A percentile compares a stretch with the other conserved stretches of the same genome.
These are phyloP conservation scores for Albula goreensis DNA, from an alignment of 2,113 vertebrate genomes.

Conservation along the genomic window DNA sequence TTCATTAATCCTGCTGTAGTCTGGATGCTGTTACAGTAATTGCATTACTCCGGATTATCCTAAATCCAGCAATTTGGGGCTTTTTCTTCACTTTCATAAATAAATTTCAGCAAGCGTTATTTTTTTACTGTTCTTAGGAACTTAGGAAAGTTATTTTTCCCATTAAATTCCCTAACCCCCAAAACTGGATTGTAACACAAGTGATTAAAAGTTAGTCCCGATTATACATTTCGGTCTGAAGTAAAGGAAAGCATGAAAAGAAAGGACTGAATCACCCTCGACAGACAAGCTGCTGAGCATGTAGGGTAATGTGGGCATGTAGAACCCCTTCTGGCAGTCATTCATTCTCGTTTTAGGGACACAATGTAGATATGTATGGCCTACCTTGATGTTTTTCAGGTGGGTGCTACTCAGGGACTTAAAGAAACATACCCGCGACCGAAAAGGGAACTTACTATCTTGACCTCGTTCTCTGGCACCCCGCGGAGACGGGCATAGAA, in stretches of 20 bases:
- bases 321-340: not conserved
- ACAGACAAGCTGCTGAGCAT: not conserved
- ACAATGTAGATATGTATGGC: not conserved
- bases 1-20: not conserved
- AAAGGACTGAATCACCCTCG: not conserved
- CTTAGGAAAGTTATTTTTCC: too few relatives aligned
- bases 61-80: not conserved
- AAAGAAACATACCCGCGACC: not conserved
- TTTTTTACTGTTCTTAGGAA: too few relatives aligned
- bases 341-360: not conserved
- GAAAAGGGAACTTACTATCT: conserved; percentile 75
- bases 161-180: too few relatives aligned
- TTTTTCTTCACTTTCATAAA: not conserved
- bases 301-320: not conserved
- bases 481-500: conserved; percentile 89
- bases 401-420: not conserved
- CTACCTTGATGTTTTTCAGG: not conserved
- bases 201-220: too few relatives aligned
- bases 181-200: too few relatives aligned
- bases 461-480: conserved; percentile 86
- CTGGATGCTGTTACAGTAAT: not conserved
- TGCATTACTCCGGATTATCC: not conserved
- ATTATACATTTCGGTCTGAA: not conserved
- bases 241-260: not conserved
- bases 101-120: too few relatives aligned